These are phyloP conservation scores for Girardinus metallicus DNA, from an alignment of 2,797 vertebrate species.

Conservation along the genomic window DNA sequence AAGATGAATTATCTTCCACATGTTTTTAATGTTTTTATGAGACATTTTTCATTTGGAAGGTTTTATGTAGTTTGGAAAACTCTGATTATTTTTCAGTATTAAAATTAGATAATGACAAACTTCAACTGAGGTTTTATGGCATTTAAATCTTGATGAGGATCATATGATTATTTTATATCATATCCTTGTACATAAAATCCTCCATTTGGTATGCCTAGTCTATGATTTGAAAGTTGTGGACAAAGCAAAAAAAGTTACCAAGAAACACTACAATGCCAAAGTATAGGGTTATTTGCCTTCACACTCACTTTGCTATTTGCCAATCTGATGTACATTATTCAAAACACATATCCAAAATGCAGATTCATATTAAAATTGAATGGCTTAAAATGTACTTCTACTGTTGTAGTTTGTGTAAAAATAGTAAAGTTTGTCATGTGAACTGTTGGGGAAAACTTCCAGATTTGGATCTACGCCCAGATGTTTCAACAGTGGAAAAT, in stretches of 20 bases:
- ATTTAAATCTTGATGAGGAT: not conserved
- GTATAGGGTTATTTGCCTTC: not conserved
- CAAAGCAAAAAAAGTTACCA: not conserved
- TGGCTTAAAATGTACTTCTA: no score
- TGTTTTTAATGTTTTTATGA: constrained; percentile 50
- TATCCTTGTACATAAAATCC: not conserved
- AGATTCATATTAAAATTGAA: no score
- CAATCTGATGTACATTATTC: no score
- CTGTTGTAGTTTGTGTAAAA: no score
- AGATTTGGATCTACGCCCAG: no score
- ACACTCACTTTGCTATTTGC: not conserved
- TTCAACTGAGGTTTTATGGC: not conserved
- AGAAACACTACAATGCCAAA: not conserved
- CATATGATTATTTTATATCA: not conserved
- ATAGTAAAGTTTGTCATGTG: no score
- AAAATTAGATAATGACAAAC: not conserved
- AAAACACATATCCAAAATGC: no score
- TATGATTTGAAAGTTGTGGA: not conserved
- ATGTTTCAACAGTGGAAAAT: not conserved
- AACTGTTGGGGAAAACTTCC: no score
- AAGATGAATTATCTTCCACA: constrained; percentile 31
- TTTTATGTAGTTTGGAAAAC: not conserved
- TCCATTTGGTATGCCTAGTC: not conserved
- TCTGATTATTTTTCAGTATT: not conserved
- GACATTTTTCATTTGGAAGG: not conserved